A percentile compares a stretch with the other conserved stretches of the same genome.
Evolutionary conservation across 2,888 invertebrate species (phyloP).

Genomic region (Cancer borealis): DNA sequence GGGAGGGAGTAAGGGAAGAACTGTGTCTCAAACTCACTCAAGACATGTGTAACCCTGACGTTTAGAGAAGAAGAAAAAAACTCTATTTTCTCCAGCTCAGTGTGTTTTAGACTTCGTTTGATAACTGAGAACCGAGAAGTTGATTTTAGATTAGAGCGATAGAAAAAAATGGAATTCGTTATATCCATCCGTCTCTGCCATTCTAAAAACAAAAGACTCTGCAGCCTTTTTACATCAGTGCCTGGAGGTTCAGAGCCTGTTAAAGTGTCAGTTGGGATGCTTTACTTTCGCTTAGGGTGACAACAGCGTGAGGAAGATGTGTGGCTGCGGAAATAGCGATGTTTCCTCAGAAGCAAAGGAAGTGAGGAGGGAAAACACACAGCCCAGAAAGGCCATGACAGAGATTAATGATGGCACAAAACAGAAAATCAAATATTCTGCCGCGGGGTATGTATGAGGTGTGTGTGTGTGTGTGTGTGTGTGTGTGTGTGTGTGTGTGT

Average conservation of each 20-base stretch:
- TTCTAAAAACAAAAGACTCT: neutral
- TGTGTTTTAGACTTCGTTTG: neutral
- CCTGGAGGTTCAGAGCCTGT: neutral
- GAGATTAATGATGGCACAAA: slow-evolving; percentile 10
- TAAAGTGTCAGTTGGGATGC: slow-evolving; percentile 14
- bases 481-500: neutral
- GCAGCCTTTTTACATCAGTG: slow-evolving; percentile 11
- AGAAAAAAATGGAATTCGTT: neutral
- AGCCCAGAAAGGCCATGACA: neutral
- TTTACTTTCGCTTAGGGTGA: slow-evolving; percentile 27
- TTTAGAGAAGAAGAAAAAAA: neutral
- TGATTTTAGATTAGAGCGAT: neutral
- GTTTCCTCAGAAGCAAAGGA: neutral
- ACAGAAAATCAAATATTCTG: slow-evolving; percentile 20
- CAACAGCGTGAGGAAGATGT: slow-evolving; percentile 6
- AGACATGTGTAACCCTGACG: no score
- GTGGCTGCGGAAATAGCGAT: slow-evolving; percentile 26
- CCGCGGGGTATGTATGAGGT: neutral
- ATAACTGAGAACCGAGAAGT: neutral
- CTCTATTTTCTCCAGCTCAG: neutral
- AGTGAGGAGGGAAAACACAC: slow-evolving; percentile 12
- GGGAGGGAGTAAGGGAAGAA: neutral
- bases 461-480: slow-evolving; percentile 13
- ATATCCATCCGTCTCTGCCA: no score
- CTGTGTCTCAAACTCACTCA: no score